Evolutionary conservation across 2,888 invertebrate genomes (phyloP).

Genomic region (Pheosia gnoma): DNA sequence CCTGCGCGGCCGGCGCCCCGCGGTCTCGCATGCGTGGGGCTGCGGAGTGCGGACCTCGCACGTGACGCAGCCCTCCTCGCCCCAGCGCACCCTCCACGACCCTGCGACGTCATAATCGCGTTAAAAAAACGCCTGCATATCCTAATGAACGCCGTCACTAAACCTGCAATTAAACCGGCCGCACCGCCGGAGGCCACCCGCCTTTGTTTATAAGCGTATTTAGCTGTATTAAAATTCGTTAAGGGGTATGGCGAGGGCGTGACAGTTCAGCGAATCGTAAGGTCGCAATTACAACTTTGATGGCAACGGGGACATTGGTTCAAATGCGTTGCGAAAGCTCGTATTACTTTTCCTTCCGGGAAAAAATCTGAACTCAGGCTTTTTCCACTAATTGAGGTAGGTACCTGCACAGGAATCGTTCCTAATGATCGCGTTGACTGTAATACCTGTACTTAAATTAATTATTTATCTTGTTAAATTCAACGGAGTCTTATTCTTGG

Average conservation of each 20-base stretch:
- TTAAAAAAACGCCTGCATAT: constrained; percentile 81
- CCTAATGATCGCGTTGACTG: constrained; percentile 57
- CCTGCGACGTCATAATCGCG: constrained; percentile 80
- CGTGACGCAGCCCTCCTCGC: constrained; percentile 83
- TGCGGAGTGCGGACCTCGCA: constrained; percentile 83
- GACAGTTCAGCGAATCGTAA: constrained; percentile 68
- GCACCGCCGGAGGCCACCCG: constrained; percentile 54
- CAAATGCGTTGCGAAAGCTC: constrained; percentile 55
- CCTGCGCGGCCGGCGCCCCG: constrained; percentile 77
- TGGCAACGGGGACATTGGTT: constrained; percentile 52
- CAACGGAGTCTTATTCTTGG: constrained; percentile 17
- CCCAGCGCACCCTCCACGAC: constrained; percentile 72
- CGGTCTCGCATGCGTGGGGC: constrained; percentile 83
- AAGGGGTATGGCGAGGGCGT: constrained; percentile 63
- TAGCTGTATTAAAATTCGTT: constrained; percentile 72
- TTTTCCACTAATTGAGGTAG: constrained; percentile 64
- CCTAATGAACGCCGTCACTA: constrained; percentile 77
- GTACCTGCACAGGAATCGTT: constrained; percentile 36
- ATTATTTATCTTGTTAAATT: constrained; percentile 50
- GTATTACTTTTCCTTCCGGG: constrained; percentile 59
- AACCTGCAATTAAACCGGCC: constrained; percentile 76
- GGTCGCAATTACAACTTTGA: constrained; percentile 73
- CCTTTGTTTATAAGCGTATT: constrained; percentile 70
- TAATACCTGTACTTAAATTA: constrained; percentile 49
- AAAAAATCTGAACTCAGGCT: constrained; percentile 59